Percentiles rank a stretch among this genome's conserved stretches.
Evolutionary conservation across 2,113 vertebrate genomes (phyloP).

Genomic region (Oreocharis arfaki): DNA sequence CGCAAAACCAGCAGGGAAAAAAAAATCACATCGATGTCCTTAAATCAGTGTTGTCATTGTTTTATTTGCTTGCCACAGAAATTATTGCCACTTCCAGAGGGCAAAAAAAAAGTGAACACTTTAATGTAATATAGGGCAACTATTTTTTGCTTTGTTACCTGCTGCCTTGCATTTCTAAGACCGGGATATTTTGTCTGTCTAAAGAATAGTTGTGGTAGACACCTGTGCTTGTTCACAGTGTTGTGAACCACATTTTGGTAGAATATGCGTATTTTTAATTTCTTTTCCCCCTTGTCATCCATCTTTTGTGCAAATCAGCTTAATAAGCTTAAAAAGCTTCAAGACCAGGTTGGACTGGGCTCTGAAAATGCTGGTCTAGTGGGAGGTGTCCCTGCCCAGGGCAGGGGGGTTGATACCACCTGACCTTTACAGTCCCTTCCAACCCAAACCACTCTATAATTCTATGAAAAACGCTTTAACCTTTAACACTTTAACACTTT

Average conservation of each 20-base stretch:
- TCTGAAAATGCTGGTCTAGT: background rate
- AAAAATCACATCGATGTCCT: background rate
- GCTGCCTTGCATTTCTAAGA: background rate
- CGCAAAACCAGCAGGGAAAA: background rate
- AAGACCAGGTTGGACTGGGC: background rate
- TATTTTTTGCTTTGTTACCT: background rate
- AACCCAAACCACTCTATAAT: background rate
- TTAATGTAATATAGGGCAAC: background rate
- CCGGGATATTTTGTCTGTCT: background rate
- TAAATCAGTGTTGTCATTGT: background rate
- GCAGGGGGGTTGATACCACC: background rate
- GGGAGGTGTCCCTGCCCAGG: background rate
- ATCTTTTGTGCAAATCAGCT: background rate
- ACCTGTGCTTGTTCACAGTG: fast-evolving
- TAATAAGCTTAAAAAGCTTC: background rate
- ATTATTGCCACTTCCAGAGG: background rate
- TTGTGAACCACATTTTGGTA: background rate
- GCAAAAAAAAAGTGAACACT: background rate
- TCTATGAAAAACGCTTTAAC: background rate
- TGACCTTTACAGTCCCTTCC: background rate
- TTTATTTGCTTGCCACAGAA: background rate
- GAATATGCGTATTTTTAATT: background rate
- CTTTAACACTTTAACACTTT: too few relatives aligned
- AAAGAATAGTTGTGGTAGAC: background rate
- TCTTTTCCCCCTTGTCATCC: fast-evolving